Evolutionary conservation across 2,888 invertebrate genomes (phyloP).

Genomic region (Antheraea yamamai): DNA sequence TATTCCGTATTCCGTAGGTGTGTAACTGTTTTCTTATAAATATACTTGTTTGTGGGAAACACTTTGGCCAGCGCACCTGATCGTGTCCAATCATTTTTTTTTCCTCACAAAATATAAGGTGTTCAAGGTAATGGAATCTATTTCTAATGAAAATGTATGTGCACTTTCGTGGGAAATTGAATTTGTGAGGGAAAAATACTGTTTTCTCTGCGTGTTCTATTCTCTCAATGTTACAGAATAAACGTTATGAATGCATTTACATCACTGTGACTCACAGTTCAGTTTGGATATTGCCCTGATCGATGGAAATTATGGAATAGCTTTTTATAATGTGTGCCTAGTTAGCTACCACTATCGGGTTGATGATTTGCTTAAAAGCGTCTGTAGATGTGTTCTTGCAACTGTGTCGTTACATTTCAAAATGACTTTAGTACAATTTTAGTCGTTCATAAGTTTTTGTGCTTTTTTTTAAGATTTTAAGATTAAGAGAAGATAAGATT

Average conservation of each 20-base stretch:
- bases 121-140: constrained; percentile 11
- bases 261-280: background rate
- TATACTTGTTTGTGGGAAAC: background rate
- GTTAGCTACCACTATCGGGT: no score
- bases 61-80: background rate
- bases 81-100: constrained; percentile 3
- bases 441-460: no score
- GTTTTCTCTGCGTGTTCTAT: background rate
- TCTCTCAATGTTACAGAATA: background rate
- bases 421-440: no score
- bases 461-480: no score
- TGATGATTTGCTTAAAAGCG: no score
- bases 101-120: background rate
- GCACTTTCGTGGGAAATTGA: constrained; percentile 4
- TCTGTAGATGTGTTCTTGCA: no score
- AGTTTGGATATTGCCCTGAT: no score
- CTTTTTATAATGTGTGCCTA: no score
- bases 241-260: background rate
- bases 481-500: no score
- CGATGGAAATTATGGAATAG: no score
- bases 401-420: no score
- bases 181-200: background rate
- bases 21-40: constrained; percentile 4
- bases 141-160: constrained; percentile 5
- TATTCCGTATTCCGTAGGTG: constrained; percentile 11